phyloP scores from a whole-genome alignment of 2,113 vertebrate species.

The Oplegnathus fasciatus region DNA sequence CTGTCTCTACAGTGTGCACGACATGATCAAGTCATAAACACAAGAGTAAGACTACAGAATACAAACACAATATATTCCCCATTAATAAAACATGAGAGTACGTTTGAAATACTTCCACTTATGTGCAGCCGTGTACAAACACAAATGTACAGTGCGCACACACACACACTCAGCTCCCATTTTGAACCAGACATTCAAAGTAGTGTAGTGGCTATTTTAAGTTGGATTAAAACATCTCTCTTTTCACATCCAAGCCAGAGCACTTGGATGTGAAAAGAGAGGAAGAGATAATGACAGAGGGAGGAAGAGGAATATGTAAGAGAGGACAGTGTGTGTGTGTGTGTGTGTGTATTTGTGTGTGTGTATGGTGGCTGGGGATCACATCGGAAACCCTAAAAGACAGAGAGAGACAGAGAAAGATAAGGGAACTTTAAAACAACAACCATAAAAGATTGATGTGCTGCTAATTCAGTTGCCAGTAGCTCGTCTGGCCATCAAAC shows the following conservation, averaged over 20 bases:
- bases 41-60: neutral
- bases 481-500: constrained; percentile 21
- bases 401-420: constrained; percentile 6
- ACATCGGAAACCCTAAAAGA: neutral
- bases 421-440: constrained; percentile 35
- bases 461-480: constrained; percentile 34
- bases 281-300: neutral
- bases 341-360: neutral
- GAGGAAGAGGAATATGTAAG: neutral
- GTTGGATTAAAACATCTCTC: neutral
- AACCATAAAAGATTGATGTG: constrained; percentile 48
- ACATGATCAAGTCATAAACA: neutral
- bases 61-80: neutral
- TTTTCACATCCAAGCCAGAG: constrained; percentile 18
- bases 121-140: neutral
- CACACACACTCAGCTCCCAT: neutral
- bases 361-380: neutral
- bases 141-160: neutral
- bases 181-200: neutral
- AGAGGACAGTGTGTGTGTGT: neutral
- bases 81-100: constrained; percentile 15
- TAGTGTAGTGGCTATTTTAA: neutral
- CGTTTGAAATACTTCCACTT: constrained; percentile 4
- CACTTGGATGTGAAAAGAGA: constrained; percentile 8
- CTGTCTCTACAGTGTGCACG: neutral